A percentile compares a stretch with the other conserved stretches of the same genome.
These are phyloP conservation scores for Onychomys arenicola DNA, from an alignment of 2,797 vertebrate species.

Conservation along the genomic window DNA sequence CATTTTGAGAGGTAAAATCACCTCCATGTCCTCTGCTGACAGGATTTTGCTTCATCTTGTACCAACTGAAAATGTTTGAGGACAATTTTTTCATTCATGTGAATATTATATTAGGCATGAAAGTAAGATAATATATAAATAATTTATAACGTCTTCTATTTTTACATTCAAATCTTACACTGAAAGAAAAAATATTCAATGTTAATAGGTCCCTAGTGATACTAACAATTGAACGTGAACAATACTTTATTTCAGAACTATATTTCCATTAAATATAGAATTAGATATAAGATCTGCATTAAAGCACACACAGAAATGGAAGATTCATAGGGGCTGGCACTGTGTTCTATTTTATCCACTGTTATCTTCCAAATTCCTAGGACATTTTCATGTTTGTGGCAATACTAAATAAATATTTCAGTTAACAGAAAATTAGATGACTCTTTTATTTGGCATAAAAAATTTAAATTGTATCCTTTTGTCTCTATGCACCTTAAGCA, in stretches of 20 bases:
- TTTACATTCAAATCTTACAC: slow-evolving; percentile 73
- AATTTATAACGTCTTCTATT: slow-evolving; percentile 69
- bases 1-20: slow-evolving; percentile 56
- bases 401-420: slow-evolving; percentile 22
- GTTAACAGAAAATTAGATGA: slow-evolving; percentile 60
- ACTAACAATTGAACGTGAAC: slow-evolving; percentile 61
- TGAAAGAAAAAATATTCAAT: slow-evolving; percentile 69
- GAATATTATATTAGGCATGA: slow-evolving; percentile 68
- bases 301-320: background rate
- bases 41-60: slow-evolving; percentile 53
- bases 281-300: slow-evolving; percentile 13
- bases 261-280: slow-evolving; percentile 54
- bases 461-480: background rate
- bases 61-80: slow-evolving; percentile 58
- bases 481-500: background rate
- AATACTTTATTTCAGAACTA: slow-evolving; percentile 63
- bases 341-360: background rate
- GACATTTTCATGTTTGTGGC: slow-evolving; percentile 34
- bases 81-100: slow-evolving; percentile 67
- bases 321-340: background rate
- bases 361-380: background rate
- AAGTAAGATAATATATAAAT: slow-evolving; percentile 71
- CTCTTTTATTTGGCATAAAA: slow-evolving; percentile 46
- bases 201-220: slow-evolving; percentile 64
- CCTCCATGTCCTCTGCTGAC: background rate